Percentiles rank a stretch among this genome's conserved stretches.
Evolutionary conservation across 2,888 invertebrate genomes (phyloP).

Genomic region (Ophion slaviceki): DNA sequence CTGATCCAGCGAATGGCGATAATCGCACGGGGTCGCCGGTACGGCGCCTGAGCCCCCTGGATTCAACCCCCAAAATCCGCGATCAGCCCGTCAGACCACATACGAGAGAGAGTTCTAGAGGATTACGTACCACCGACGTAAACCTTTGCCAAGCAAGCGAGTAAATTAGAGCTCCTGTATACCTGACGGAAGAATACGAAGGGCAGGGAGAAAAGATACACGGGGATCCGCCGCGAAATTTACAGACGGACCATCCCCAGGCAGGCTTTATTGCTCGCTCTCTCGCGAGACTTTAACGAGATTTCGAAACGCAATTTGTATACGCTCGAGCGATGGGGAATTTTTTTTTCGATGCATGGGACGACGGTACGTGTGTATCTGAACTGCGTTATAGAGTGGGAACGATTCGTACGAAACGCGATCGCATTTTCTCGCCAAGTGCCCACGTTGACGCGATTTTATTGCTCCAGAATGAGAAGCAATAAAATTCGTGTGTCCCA

Average conservation of each 20-base stretch:
- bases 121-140: constrained; percentile 61
- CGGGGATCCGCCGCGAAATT: constrained; percentile 65
- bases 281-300: constrained; percentile 74
- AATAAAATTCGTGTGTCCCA: not conserved
- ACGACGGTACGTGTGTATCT: constrained; percentile 60
- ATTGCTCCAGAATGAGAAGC: constrained; percentile 27
- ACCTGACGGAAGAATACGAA: constrained; percentile 61
- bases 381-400: constrained; percentile 18
- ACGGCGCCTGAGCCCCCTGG: constrained; percentile 24
- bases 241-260: constrained; percentile 60
- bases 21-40: constrained; percentile 10
- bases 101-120: constrained; percentile 50
- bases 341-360: constrained; percentile 59
- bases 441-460: constrained; percentile 7
- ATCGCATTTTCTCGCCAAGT: constrained; percentile 30
- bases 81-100: constrained; percentile 56
- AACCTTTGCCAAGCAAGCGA: constrained; percentile 57
- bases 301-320: constrained; percentile 78
- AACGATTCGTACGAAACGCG: constrained; percentile 38
- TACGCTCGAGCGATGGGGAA: constrained; percentile 74
- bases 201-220: constrained; percentile 66
- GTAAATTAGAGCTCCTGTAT: constrained; percentile 57
- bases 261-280: constrained; percentile 41
- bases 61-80: constrained; percentile 54
- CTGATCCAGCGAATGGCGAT: constrained; percentile 44